These are phyloP conservation scores for Cynocephalus volans DNA, from an alignment of 2,113 vertebrate genomes.

Conservation along the genomic window DNA sequence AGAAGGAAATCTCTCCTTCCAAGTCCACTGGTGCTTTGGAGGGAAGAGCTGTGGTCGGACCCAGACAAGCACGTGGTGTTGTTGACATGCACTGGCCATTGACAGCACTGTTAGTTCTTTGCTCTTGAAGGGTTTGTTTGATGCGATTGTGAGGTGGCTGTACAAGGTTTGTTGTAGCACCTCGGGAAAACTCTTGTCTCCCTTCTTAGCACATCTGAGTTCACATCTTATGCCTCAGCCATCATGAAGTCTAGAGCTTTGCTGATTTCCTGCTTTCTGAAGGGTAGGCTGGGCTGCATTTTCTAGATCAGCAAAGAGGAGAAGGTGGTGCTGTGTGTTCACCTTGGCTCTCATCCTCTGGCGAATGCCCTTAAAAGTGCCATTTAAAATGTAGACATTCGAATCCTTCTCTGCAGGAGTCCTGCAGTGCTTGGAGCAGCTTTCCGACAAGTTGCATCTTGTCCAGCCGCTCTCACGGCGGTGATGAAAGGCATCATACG, in stretches of 20 bases:
- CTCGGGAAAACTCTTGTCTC: not conserved
- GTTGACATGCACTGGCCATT: not conserved
- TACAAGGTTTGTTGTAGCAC: not conserved
- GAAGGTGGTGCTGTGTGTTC: rapidly evolving
- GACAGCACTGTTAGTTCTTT: not conserved
- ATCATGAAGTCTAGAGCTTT: not conserved
- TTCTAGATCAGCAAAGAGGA: not conserved
- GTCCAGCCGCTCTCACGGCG: not conserved
- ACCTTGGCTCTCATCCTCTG: not conserved
- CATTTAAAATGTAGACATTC: not conserved
- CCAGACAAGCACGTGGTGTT: not conserved
- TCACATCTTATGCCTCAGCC: not conserved
- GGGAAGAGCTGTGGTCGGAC: not conserved
- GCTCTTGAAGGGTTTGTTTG: not conserved
- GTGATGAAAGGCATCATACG: not conserved
- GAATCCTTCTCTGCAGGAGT: not conserved
- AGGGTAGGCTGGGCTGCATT: not conserved
- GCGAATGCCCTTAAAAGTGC: not conserved
- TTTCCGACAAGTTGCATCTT: not conserved
- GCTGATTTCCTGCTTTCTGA: not conserved
- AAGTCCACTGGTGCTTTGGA: rapidly evolving
- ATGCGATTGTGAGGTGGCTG: not conserved
- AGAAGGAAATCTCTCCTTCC: not conserved
- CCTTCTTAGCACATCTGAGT: not conserved
- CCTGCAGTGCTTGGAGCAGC: not conserved